phyloP scores from a whole-genome alignment of 2,888 invertebrate genomes.

The Cyrtodaria siliqua region DNA sequence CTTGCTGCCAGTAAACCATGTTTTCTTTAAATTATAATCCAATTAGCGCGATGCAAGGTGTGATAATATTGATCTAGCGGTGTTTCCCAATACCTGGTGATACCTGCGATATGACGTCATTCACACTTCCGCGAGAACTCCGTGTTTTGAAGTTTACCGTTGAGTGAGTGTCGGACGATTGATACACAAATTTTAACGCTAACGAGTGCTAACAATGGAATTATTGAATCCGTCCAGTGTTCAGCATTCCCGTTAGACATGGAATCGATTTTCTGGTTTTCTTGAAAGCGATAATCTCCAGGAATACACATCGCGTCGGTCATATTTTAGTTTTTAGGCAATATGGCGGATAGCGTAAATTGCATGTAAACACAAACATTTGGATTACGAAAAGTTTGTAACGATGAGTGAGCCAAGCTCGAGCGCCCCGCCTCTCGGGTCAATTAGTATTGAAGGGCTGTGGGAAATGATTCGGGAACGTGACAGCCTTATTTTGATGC shows the following conservation, averaged over 20 bases:
- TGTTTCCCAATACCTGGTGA: constrained; percentile 50
- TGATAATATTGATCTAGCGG: constrained; percentile 13
- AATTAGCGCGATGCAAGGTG: neutral
- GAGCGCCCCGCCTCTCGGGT: constrained; percentile 37
- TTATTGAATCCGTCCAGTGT: too few species aligned
- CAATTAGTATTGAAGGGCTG: constrained; percentile 45
- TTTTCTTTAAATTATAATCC: neutral
- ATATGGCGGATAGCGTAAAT: constrained; percentile 54
- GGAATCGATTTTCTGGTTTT: too few species aligned
- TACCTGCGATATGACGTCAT: constrained; percentile 62
- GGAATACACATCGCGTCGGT: neutral
- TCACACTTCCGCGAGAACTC: constrained; percentile 56
- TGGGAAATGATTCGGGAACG: constrained; percentile 62
- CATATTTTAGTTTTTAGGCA: constrained; percentile 49
- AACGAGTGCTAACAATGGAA: too few species aligned
- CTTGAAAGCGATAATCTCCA: too few species aligned
- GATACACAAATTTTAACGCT: neutral
- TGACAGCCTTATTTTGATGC: constrained; percentile 60
- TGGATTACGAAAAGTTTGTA: constrained; percentile 1
- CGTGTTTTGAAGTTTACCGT: constrained; percentile 33
- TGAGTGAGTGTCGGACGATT: constrained; percentile 1
- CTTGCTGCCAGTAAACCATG: too few species aligned
- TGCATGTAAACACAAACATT: constrained; percentile 11
- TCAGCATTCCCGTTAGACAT: too few species aligned
- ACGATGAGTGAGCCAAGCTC: constrained; percentile 5